These are phyloP conservation scores for Pyxicephalus adspersus DNA, from an alignment of 2,113 vertebrate genomes.

Conservation along the genomic window DNA sequence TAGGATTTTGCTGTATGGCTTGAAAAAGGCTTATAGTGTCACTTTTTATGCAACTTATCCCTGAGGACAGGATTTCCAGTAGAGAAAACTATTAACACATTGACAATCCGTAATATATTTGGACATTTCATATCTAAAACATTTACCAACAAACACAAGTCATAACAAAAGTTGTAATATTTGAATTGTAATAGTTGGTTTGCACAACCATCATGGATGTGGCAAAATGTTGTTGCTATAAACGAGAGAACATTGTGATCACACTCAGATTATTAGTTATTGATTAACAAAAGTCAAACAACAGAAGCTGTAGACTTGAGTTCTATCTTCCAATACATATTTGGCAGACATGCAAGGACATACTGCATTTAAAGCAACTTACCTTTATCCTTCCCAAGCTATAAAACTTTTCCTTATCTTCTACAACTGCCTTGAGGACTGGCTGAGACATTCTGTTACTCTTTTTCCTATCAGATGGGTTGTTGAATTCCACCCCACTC, in stretches of 20 bases:
- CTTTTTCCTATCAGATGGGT: conserved; percentile 65
- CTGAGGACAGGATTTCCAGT: too few species aligned
- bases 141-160: too few species aligned
- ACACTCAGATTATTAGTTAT: background rate
- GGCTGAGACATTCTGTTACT: conserved; percentile 79
- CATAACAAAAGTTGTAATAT: too few species aligned
- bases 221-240: too few species aligned
- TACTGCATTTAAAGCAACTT: conserved; percentile 24
- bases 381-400: conserved; percentile 79
- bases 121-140: too few species aligned
- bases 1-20: too few species aligned
- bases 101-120: too few species aligned
- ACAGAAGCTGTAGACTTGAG: background rate
- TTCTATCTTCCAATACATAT: background rate
- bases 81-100: too few species aligned
- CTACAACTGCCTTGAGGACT: conserved; percentile 70
- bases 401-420: conserved; percentile 74
- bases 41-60: too few species aligned
- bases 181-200: too few species aligned
- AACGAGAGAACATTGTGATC: background rate
- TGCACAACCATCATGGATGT: too few species aligned
- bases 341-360: background rate
- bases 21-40: too few species aligned
- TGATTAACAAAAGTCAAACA: conserved; percentile 27
- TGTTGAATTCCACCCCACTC: conserved; percentile 82